Percentiles rank a stretch among this genome's conserved stretches.
Evolutionary conservation across 2,888 invertebrate genomes (phyloP).

Genomic region (Hydropsyche betteni): DNA sequence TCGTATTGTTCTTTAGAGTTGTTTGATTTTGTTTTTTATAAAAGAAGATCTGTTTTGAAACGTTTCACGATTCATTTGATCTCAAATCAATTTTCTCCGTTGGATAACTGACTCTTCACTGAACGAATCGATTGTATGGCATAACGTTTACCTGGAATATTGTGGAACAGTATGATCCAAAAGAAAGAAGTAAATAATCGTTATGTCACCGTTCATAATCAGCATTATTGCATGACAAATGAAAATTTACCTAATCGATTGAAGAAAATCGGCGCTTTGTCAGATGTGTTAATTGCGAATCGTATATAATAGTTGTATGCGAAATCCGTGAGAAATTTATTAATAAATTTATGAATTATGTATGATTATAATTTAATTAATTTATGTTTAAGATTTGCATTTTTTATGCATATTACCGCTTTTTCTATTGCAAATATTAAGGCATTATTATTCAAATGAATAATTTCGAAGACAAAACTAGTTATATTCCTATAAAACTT

Average conservation of each 20-base stretch:
- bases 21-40: no score
- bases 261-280: conserved; percentile 10
- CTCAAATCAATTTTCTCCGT: not conserved
- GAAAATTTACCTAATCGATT: not conserved
- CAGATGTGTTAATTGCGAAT: not conserved
- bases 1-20: no score
- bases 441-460: no score
- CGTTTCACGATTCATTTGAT: conserved; percentile 13
- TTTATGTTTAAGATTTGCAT: not conserved
- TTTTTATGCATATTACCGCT: conserved; percentile 3
- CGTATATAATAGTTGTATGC: not conserved
- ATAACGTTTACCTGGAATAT: no score
- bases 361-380: not conserved
- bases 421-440: no score
- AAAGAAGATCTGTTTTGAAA: not conserved
- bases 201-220: not conserved
- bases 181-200: no score
- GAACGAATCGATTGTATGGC: no score
- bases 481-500: no score
- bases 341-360: not conserved
- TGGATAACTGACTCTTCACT: no score
- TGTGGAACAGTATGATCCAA: no score
- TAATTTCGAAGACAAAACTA: no score
- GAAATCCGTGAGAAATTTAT: conserved; percentile 10
- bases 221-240: not conserved